Percentiles rank a stretch among this genome's conserved stretches.
Conservation (phyloP, 2,113 vertebrate genomes). For the Istiophorus platypterus region DNA sequence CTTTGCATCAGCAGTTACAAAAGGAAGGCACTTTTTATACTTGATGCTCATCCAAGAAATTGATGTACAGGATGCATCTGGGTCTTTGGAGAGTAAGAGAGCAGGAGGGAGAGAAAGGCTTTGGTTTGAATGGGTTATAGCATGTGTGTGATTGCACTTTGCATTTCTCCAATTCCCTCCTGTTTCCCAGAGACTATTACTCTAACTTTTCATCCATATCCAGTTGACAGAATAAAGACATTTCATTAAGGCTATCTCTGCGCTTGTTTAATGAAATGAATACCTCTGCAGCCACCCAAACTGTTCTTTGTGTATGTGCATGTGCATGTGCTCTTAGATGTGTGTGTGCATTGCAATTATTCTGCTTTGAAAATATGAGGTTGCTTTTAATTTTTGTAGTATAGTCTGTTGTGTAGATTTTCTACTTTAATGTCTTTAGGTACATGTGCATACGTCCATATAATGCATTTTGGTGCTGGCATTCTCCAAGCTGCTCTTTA, state of each 20-base stretch:
- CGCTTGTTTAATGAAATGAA: conserved; percentile 53
- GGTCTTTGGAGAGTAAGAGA: neutral
- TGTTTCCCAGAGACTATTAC: conserved; percentile 58
- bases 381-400: neutral
- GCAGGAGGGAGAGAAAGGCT: neutral
- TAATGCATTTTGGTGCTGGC: conserved; percentile 2
- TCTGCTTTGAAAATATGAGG: neutral
- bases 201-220: conserved; percentile 69
- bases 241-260: conserved; percentile 61
- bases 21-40: conserved; percentile 46
- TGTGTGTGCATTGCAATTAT: conserved; percentile 2
- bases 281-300: conserved; percentile 30
- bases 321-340: conserved; percentile 2
- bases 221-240: conserved; percentile 63
- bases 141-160: conserved; percentile 18
- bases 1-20: conserved; percentile 69
- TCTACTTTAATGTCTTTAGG: neutral
- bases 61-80: conserved; percentile 46
- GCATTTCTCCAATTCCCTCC: conserved; percentile 45
- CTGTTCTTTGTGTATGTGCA: neutral
- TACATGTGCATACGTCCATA: neutral
- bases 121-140: conserved; percentile 1
- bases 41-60: conserved; percentile 58
- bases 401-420: neutral
- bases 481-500: neutral